Conservation (phyloP, 2,797 vertebrate species). For the Periparus ater region DNA sequence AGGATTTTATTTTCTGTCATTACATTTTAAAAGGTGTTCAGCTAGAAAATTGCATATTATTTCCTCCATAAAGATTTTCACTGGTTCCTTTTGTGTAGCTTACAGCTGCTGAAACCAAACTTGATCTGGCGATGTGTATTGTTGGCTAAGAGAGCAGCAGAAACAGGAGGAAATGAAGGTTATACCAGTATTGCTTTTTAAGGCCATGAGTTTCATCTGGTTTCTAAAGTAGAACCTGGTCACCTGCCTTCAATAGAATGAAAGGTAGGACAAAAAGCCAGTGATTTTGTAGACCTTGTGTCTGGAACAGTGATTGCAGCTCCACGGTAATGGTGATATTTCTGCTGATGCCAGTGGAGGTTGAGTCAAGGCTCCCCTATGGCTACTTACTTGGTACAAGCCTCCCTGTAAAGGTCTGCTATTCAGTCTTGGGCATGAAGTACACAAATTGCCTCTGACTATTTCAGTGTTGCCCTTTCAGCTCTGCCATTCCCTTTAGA, state of each 20-base stretch:
- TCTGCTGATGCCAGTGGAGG: background rate
- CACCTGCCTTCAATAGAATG: background rate
- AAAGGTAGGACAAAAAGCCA: background rate
- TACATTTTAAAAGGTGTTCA: constrained; percentile 91
- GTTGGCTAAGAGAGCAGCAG: constrained; percentile 9
- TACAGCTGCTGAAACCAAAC: constrained; percentile 66
- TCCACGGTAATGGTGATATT: background rate
- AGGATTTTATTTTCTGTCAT: constrained; percentile 79
- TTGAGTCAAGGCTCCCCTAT: background rate
- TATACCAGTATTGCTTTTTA: background rate
- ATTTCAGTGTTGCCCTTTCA: background rate
- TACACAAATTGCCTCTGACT: background rate
- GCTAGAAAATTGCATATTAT: constrained; percentile 92
- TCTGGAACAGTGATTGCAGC: background rate
- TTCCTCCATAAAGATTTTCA: constrained; percentile 73
- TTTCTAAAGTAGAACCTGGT: background rate
- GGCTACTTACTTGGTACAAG: background rate
- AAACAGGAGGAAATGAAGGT: constrained; percentile 47
- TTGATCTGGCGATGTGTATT: constrained; percentile 37
- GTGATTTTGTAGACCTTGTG: background rate
- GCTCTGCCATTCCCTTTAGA: background rate
- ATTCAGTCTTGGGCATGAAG: background rate
- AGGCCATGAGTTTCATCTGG: background rate
- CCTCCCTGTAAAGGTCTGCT: background rate
- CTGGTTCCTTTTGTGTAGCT: constrained; percentile 63